Evolutionary conservation across 2,113 vertebrate genomes (phyloP).

Genomic region (Podocnemis expansa): DNA sequence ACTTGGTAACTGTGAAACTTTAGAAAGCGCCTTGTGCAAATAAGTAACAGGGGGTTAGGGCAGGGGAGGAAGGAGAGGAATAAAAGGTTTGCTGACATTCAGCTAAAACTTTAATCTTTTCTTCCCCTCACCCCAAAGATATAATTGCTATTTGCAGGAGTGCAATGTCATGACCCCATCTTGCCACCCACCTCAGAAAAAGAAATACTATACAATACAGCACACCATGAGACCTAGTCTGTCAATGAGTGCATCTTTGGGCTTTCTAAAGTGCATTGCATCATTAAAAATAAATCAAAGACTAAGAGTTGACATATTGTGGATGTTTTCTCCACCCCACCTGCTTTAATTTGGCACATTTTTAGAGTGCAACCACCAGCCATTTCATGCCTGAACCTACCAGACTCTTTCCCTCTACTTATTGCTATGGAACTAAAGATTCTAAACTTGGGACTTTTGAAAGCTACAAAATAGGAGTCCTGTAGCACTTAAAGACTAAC

Average conservation of each 20-base stretch:
- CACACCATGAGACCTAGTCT: constrained; percentile 32
- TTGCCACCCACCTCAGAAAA: constrained; percentile 27
- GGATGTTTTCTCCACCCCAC: constrained; percentile 62
- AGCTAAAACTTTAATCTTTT: constrained; percentile 61
- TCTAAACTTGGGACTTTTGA: not conserved
- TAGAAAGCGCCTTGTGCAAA: not conserved
- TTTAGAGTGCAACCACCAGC: constrained; percentile 45
- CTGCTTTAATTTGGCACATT: constrained; percentile 64
- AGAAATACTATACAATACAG: constrained; percentile 54
- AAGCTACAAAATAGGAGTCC: too few relatives aligned
- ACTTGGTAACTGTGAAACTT: not conserved
- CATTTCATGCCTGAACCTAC: constrained; percentile 44
- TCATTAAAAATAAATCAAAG: constrained; percentile 78
- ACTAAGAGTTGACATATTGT: constrained; percentile 61
- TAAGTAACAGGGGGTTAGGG: not conserved
- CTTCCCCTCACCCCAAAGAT: constrained; percentile 27
- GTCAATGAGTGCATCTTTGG: constrained; percentile 36
- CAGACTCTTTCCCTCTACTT: constrained; percentile 46
- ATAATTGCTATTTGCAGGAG: constrained; percentile 68
- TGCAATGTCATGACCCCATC: constrained; percentile 51
- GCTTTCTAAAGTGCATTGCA: constrained; percentile 60
- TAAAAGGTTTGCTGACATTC: constrained; percentile 59
- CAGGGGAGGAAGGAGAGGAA: not conserved
- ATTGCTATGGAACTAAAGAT: constrained; percentile 20
- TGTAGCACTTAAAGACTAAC: too few relatives aligned